These are phyloP conservation scores for Sesia apiformis DNA, from an alignment of 2,888 invertebrate species.

Conservation along the genomic window DNA sequence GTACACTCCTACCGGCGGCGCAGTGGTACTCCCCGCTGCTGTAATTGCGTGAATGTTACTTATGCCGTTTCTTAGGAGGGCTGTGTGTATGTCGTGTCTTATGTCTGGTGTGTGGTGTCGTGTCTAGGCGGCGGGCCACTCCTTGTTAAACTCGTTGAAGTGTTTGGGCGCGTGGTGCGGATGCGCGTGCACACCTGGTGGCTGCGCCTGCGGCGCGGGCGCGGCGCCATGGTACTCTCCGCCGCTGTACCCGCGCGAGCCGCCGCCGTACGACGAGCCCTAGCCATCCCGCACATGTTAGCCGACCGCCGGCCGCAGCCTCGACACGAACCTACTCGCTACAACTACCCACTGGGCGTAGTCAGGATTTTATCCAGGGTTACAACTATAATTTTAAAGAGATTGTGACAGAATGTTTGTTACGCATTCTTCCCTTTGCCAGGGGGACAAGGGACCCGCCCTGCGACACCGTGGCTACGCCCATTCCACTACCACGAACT, in stretches of 20 bases:
- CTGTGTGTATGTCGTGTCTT: too few species aligned
- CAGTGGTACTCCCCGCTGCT: slow-evolving; percentile 60
- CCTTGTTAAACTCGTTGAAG: slow-evolving; percentile 73
- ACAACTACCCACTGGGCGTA: neutral
- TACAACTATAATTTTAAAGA: too few species aligned
- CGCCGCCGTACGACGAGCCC: slow-evolving; percentile 72
- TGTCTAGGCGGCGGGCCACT: slow-evolving; percentile 69
- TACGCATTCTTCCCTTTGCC: too few species aligned
- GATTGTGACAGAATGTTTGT: too few species aligned
- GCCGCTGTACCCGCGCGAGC: slow-evolving; percentile 53
- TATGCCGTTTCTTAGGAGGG: too few species aligned
- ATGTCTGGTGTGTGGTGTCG: slow-evolving; percentile 1
- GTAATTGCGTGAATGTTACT: slow-evolving; percentile 38
- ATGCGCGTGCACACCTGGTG: slow-evolving; percentile 67
- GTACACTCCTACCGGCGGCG: slow-evolving; percentile 67
- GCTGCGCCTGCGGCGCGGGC: slow-evolving; percentile 54
- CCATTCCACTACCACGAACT: too few species aligned
- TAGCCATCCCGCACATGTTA: slow-evolving; percentile 19
- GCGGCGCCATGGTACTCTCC: slow-evolving; percentile 60
- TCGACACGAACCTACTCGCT: neutral
- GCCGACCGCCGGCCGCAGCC: neutral
- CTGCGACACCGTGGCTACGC: too few species aligned
- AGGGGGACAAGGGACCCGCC: too few species aligned
- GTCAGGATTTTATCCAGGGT: too few species aligned
- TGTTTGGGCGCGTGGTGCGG: slow-evolving; percentile 75